Percentiles rank a stretch among this genome's conserved stretches.
These are phyloP conservation scores for Ascidia mentula DNA, from an alignment of 23 tunicate genomes.

Conservation along the genomic window DNA sequence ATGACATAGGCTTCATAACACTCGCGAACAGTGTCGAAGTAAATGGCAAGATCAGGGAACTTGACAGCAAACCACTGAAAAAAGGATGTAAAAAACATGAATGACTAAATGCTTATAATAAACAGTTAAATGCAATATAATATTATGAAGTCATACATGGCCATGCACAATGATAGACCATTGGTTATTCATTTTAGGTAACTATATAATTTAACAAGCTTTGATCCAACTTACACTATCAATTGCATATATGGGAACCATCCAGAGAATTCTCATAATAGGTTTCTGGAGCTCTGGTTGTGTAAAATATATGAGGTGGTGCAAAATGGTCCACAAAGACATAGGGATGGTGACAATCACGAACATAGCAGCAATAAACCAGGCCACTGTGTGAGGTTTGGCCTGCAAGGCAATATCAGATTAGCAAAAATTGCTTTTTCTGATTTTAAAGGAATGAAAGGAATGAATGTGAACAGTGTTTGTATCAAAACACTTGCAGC, in stretches of 20 bases:
- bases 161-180: too few species aligned
- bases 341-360: conserved; percentile 85
- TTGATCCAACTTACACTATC: conserved; percentile 79
- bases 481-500: too few species aligned
- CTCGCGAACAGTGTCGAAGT: conserved; percentile 87
- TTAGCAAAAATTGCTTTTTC: too few species aligned
- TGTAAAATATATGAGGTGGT: conserved; percentile 88
- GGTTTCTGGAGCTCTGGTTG: conserved; percentile 97
- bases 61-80: conserved; percentile 67
- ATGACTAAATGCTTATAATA: too few species aligned
- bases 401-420: conserved; percentile 13
- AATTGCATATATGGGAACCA: conserved; percentile 94
- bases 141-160: too few species aligned
- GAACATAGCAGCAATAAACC: conserved; percentile 83
- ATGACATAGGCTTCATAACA: conserved; percentile 99
- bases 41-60: conserved; percentile 63
- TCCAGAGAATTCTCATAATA: conserved; percentile 79
- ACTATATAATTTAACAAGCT: too few species aligned
- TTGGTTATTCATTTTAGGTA: too few species aligned
- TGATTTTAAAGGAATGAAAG: too few species aligned
- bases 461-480: too few species aligned
- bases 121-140: too few species aligned
- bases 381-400: conserved; percentile 55
- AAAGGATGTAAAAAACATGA: too few species aligned
- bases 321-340: conserved; percentile 84